Base-by-base conservation (phyloP, 2,113 vertebrate species). In the Ahaetulla prasina region DNA sequence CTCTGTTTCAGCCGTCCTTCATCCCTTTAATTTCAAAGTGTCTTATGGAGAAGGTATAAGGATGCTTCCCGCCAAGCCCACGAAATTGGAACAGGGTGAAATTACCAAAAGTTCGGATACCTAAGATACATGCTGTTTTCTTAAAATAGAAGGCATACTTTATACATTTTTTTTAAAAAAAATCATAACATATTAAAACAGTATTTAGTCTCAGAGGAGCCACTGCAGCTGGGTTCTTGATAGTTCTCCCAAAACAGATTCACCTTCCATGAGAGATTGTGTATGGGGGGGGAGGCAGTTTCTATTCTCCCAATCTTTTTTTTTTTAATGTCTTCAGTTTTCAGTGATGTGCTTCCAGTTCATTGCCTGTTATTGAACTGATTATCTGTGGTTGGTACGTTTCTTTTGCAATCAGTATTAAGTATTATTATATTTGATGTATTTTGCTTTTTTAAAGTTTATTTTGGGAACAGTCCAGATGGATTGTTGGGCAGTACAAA, bases 261-360 rank as follows among this genome's bases (percentile, higher is more conserved):
- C 35, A 22, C 35, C 35, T 80, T 80, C 35, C 74, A 43, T 80
- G 30, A 30, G 16, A 12, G 63, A n/a, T 68, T 68, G n/a, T 35
- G 0, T 12, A 12, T 10, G 1, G 27, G 57, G 0, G 60, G 0
- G 2, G n/a, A 1, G 1, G 10, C n/a, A 39, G 68, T 39, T 80
- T 80, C 16, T 74, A 39, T 74, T 74, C 35, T 80, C 18, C 68
- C 68, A 80, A 80, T 5, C 68, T 16, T 80, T 74, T n/a, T 68
- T n/a, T 35, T 68, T 35, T n/a, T n/a, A n/a, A 68, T n/a, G 30
- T n/a, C 63, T 68, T 30, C 63, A 68, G 63, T 68, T 68, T 68
- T 68, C 30, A n/a, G 16, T 68, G 16, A n/a, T 68, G 18, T 39
- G 18, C 8, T 39, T 80, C 35, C 18, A 80, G 7, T 39, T 39